Base-by-base conservation (phyloP, 2,888 invertebrate species). In the Apeira syringaria region DNA sequence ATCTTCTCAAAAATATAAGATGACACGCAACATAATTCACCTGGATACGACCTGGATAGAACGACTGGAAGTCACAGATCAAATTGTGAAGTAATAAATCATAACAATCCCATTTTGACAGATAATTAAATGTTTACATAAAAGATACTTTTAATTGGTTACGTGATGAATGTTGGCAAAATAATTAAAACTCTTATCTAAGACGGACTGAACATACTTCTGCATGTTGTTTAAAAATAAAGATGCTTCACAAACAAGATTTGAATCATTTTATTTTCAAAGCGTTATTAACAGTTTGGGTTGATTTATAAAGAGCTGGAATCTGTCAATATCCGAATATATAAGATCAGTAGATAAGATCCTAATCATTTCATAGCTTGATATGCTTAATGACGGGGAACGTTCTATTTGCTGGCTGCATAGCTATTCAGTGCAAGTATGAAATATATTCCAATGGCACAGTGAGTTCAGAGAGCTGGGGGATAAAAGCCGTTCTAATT, bases 91-190 rank as follows among this genome's bases (percentile, higher is more conserved):
- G 60, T 57, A 61, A 66, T 70, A 65, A 68, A 72, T 65, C 65
- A n/a, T n/a, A n/a, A n/a, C n/a, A 65, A 64, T 64, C 58, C 56
- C 63, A 4, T 61, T 56, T 45, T 54, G 48, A 43, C 57, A 53
- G 53, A 56, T 72, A 74, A 78, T 74, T 57, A 64, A 63, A 53
- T 50, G 61, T 61, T 65, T 64, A 47, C 47, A 56, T 64, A 56
- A 57, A 61, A 68, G 64, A 65, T 52, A 68, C 72, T 68, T 74
- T 77, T 78, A 81, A 81, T 78, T 80, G 74, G 68, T 66, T 74
- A 60, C 71, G 70, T 73, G 73, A 70, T 72, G n/a, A 67, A 70
- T 75, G 70, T 78, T 74, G 60, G 64, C 62, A 53, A 49, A 68
- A 61, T 76, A 74, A 74, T 75, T 74, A 66, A 69, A 74, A 66